phyloP scores from a whole-genome alignment of 2,113 vertebrate genomes.

The Scomber colias region DNA sequence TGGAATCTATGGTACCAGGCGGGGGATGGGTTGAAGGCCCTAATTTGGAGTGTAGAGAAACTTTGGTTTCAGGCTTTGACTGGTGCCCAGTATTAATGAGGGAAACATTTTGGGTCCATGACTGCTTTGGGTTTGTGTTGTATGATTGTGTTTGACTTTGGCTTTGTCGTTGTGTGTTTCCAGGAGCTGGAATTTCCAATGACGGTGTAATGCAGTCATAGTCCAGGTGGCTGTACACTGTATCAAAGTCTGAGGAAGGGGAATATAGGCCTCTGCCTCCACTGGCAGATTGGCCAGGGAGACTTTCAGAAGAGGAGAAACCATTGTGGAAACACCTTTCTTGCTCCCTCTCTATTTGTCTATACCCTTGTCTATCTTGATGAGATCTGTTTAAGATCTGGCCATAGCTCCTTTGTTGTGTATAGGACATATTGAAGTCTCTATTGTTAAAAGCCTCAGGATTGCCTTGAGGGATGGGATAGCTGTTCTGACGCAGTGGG shows the following conservation, averaged over 20 bases:
- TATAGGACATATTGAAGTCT: constrained; percentile 43
- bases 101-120: constrained; percentile 41
- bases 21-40: constrained; percentile 46
- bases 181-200: constrained; percentile 52
- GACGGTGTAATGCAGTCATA: constrained; percentile 48
- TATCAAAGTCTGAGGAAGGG: constrained; percentile 61
- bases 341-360: constrained; percentile 39
- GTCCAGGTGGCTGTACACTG: constrained; percentile 60
- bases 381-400: constrained; percentile 42
- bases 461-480: constrained; percentile 36
- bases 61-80: constrained; percentile 32
- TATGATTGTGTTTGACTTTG: constrained; percentile 47
- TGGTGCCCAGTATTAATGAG: constrained; percentile 13
- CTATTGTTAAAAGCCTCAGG: constrained; percentile 39
- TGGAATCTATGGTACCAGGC: constrained; percentile 36
- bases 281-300: constrained; percentile 34
- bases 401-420: constrained; percentile 56
- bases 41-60: constrained; percentile 36
- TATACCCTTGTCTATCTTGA: constrained; percentile 40
- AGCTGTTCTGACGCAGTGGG: constrained; percentile 60
- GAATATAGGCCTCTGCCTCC: constrained; percentile 56
- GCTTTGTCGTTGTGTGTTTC: constrained; percentile 50
- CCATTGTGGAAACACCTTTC: constrained; percentile 61
- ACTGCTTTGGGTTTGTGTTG: constrained; percentile 18
- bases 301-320: constrained; percentile 67